Conservation (phyloP, 2,797 vertebrate species). For the Sebastes kiyomatsui region DNA sequence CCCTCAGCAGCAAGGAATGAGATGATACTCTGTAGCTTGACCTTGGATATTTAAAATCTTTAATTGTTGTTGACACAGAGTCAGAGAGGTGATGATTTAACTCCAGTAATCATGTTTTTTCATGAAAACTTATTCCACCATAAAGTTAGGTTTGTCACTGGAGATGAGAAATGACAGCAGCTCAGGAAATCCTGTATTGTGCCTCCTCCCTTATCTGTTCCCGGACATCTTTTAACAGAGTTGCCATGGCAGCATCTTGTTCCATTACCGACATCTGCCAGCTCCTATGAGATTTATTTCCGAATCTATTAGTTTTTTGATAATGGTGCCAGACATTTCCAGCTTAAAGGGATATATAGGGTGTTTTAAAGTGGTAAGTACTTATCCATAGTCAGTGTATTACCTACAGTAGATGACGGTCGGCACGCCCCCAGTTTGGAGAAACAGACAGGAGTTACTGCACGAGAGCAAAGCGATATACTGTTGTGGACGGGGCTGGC, state of each 20-base stretch:
- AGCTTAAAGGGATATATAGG: not conserved
- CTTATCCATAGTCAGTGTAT: too few relatives aligned
- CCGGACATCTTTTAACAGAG: constrained; percentile 17
- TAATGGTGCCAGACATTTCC: not conserved
- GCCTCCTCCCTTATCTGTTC: not conserved
- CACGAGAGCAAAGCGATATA: too few relatives aligned
- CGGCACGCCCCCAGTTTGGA: too few relatives aligned
- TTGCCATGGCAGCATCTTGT: constrained; percentile 32
- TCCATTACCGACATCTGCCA: constrained; percentile 17
- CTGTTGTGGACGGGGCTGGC: too few relatives aligned
- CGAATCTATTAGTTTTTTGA: not conserved
- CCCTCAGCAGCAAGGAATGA: not conserved
- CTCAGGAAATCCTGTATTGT: not conserved
- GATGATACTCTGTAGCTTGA: not conserved
- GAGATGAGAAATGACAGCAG: not conserved
- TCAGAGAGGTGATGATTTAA: not conserved
- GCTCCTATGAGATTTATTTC: constrained; percentile 7
- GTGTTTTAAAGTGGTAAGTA: too few relatives aligned
- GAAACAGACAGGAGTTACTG: too few relatives aligned
- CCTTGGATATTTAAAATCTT: not conserved
- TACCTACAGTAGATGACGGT: too few relatives aligned
- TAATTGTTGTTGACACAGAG: not conserved
- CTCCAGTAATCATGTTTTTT: not conserved
- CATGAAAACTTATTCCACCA: not conserved
- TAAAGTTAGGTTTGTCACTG: not conserved